Conservation (phyloP, 2,113 vertebrate species). For the Cyanoderma ruficeps region DNA sequence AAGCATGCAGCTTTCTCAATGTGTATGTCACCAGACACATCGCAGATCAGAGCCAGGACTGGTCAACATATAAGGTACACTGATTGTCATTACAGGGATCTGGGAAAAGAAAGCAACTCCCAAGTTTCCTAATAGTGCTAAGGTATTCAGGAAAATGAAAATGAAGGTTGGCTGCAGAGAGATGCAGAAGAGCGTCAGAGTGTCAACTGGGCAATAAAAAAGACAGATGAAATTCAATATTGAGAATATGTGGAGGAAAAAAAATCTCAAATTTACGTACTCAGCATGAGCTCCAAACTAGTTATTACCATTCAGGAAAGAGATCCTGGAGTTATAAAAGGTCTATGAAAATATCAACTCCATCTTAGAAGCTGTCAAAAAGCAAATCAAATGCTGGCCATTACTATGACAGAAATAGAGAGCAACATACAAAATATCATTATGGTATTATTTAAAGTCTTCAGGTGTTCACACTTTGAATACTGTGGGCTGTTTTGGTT, state of each 20-base stretch:
- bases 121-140: neutral
- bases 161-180: neutral
- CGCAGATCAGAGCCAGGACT: neutral
- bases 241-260: slow-evolving; percentile 5
- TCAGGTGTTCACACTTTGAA: slow-evolving; percentile 23
- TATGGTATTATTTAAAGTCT: slow-evolving; percentile 31
- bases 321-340: slow-evolving; percentile 48
- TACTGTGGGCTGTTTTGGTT: neutral
- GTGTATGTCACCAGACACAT: neutral
- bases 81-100: neutral
- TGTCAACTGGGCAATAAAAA: slow-evolving; percentile 38
- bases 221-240: slow-evolving; percentile 59
- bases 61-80: neutral
- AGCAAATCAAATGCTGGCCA: slow-evolving; percentile 44
- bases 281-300: slow-evolving; percentile 23
- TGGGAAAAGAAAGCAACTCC: neutral
- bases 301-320: slow-evolving; percentile 48
- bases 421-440: slow-evolving; percentile 23
- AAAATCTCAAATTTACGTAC: slow-evolving; percentile 50
- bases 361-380: slow-evolving; percentile 48
- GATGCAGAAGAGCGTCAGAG: slow-evolving; percentile 1
- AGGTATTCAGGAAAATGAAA: slow-evolving; percentile 15
- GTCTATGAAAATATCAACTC: slow-evolving; percentile 50
- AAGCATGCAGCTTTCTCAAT: neutral
- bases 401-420: slow-evolving; percentile 38